Evolutionary conservation across 2,797 vertebrate species (phyloP).

Genomic region (Tadarida brasiliensis): DNA sequence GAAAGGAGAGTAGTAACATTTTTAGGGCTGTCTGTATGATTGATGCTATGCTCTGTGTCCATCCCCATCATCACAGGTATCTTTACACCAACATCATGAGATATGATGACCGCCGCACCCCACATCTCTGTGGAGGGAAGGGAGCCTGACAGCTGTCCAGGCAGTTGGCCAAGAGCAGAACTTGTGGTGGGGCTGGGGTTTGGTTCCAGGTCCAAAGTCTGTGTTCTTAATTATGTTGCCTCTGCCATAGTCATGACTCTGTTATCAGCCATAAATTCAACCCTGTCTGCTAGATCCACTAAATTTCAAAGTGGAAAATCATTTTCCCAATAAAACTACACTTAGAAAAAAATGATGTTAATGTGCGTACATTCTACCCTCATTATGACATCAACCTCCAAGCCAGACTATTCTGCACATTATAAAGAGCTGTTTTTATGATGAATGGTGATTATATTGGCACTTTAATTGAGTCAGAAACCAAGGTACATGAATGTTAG

Average conservation of each 20-base stretch:
- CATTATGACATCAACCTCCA: slow-evolving; percentile 82
- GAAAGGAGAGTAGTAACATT: neutral
- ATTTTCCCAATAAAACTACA: slow-evolving; percentile 82
- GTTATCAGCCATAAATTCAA: slow-evolving; percentile 77
- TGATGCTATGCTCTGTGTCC: too few relatives aligned
- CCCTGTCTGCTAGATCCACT: slow-evolving; percentile 73
- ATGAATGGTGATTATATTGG: slow-evolving; percentile 80
- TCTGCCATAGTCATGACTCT: slow-evolving; percentile 30
- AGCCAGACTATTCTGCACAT: slow-evolving; percentile 75
- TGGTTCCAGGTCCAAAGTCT: slow-evolving; percentile 32
- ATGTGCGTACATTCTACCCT: slow-evolving; percentile 79
- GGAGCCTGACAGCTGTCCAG: neutral
- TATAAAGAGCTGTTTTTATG: slow-evolving; percentile 82
- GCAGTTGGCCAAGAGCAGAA: neutral
- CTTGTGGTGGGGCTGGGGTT: neutral
- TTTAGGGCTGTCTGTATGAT: neutral
- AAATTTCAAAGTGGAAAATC: slow-evolving; percentile 82
- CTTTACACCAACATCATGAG: neutral
- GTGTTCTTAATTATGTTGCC: slow-evolving; percentile 54
- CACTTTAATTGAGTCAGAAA: slow-evolving; percentile 83
- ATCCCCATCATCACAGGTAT: neutral
- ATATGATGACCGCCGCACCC: too few relatives aligned
- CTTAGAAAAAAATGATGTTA: slow-evolving; percentile 77
- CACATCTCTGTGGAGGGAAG: neutral
- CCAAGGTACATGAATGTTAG: slow-evolving; percentile 70